Evolutionary conservation across 2,797 vertebrate species (phyloP), one percentile per base, ranked within the genome.

Genomic region (Lycodopsis pacificus): DNA sequence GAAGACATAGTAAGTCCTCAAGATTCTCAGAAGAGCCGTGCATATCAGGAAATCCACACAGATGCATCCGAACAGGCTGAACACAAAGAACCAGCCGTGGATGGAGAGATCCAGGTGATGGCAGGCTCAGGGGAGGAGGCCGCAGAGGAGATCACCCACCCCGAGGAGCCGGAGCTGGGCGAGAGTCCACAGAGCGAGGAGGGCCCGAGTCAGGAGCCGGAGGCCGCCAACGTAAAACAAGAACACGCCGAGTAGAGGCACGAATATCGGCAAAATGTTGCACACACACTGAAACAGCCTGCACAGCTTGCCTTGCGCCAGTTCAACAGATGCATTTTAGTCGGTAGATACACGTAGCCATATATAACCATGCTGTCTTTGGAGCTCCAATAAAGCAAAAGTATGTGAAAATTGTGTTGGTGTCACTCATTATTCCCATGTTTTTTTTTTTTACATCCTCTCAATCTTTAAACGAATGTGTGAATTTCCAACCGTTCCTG

Each of bases 341-440:
- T 53, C 36, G n/a, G 9, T n/a, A 34, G 10, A 48, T 57, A 10
- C 7, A 65, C 3, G 44, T 32, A 67, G 15, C 65, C 11, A 22
- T 61, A 25, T 46, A n/a, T 59, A 69, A 77, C 40, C 68, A 20
- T 14, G 30, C 46, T 56, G 49, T 81, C 17, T 74, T 76, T 87
- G 84, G 70, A 85, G 88, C 83, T 77, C 80, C 85, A 95, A 93
- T 92, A 92, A 94, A 93, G 73, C 84, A 77, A 56, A 34, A 73
- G 72, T 74, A 83, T 81, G 15, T 73, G 25, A 80, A 87, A 88
- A 83, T 19, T 51, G 62, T 57, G 8, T 77, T 36, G 19, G 15
- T 44, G 32, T 80, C 42, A 44, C 30, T 81, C 46, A 15, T 76
- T 30, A n/a, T 66, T 27, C 69, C 48, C n/a, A 13, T 2, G 5